A percentile compares a stretch with the other conserved stretches of the same genome.
Conservation (phyloP, 2,888 invertebrate species). For the Iselma pallidipennis region DNA sequence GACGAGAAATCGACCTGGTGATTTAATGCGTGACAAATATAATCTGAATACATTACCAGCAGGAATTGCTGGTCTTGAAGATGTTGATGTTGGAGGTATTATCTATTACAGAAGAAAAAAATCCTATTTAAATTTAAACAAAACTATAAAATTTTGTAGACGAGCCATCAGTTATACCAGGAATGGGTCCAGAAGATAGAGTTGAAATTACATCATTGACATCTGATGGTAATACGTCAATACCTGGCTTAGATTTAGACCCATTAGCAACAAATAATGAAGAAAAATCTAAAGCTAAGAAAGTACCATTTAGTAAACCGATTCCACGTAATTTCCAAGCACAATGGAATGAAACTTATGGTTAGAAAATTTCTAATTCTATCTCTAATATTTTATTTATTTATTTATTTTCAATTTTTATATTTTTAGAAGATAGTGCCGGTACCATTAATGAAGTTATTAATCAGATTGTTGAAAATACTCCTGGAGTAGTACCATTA, state of each 20-base stretch:
- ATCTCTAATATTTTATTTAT: conserved; percentile 2
- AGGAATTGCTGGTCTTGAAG: conserved; percentile 73
- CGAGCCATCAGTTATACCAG: conserved; percentile 84
- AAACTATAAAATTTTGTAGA: conserved; percentile 57
- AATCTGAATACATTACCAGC: conserved; percentile 91
- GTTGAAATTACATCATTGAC: conserved; percentile 79
- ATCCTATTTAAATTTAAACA: not conserved
- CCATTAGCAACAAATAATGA: conserved; percentile 62
- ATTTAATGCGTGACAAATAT: conserved; percentile 97
- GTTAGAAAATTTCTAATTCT: conserved; percentile 11
- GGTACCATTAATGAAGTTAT: conserved; percentile 68
- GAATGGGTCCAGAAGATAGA: conserved; percentile 98
- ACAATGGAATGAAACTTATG: conserved; percentile 85
- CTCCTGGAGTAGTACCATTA: conserved; percentile 77
- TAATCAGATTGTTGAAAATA: conserved; percentile 74
- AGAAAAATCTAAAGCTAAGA: conserved; percentile 75
- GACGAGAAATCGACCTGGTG: conserved; percentile 98
- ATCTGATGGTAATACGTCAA: conserved; percentile 75
- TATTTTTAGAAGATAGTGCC: conserved; percentile 52
- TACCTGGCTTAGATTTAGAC: conserved; percentile 88
- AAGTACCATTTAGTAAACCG: conserved; percentile 93
- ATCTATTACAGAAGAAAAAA: not conserved
- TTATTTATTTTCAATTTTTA: conserved; percentile 1
- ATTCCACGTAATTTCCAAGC: conserved; percentile 96
- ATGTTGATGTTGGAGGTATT: conserved; percentile 66